Evolutionary conservation across 2,797 vertebrate genomes (phyloP).

Genomic region (Gallinago nigripennis): DNA sequence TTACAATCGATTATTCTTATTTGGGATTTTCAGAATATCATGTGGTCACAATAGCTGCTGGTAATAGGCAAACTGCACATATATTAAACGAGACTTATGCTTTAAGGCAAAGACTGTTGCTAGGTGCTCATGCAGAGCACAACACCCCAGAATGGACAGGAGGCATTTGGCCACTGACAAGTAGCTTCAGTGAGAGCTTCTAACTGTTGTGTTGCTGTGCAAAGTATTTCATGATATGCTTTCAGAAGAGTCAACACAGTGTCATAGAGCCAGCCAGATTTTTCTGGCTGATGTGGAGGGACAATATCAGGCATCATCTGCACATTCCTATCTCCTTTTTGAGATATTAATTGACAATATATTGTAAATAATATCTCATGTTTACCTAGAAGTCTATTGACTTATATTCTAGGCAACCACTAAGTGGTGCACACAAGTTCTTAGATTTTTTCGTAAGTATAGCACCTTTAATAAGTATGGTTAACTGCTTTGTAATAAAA

Average conservation of each 20-base stretch:
- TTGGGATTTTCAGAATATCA: background rate
- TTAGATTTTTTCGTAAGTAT: background rate
- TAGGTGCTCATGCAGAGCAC: background rate
- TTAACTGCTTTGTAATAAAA: background rate
- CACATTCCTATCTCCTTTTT: background rate
- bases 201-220: background rate
- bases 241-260: background rate
- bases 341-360: background rate
- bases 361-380: background rate
- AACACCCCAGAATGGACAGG: background rate
- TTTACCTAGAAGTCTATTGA: background rate
- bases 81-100: background rate
- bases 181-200: background rate
- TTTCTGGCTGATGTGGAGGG: background rate
- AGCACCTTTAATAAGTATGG: background rate
- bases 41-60: background rate
- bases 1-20: background rate
- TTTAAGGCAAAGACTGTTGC: background rate
- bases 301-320: background rate
- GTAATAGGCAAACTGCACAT: background rate
- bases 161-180: background rate
- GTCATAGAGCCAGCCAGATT: background rate
- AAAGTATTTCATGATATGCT: background rate
- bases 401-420: background rate
- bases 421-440: rapidly evolving